These are phyloP conservation scores for Drosophila rubida DNA, from an alignment of 2,888 invertebrate species.

Conservation along the genomic window DNA sequence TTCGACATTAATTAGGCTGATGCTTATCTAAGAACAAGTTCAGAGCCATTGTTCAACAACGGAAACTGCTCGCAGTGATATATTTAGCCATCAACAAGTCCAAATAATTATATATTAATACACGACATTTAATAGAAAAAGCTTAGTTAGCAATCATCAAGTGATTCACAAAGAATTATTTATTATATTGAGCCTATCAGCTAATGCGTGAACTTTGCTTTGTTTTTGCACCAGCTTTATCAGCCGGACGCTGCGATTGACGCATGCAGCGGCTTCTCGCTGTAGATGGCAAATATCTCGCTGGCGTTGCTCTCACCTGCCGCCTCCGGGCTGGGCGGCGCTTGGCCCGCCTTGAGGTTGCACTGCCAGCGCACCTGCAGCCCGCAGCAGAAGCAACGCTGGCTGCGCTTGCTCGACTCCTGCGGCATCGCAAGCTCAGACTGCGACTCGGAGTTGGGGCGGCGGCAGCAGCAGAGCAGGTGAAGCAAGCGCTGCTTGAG, in stretches of 20 bases:
- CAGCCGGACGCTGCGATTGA: conserved; percentile 54
- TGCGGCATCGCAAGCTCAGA: conserved; percentile 37
- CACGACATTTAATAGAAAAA: too few relatives aligned
- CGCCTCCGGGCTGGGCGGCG: background rate
- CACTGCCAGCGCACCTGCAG: conserved; percentile 51
- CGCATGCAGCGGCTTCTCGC: conserved; percentile 28
- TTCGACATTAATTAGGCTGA: conserved; percentile 57
- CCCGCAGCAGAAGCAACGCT: conserved; percentile 34
- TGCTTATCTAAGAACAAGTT: conserved; percentile 42
- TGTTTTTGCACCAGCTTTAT: conserved; percentile 8
- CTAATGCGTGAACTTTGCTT: conserved; percentile 22
- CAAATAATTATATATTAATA: too few relatives aligned
- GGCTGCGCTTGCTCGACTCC: conserved; percentile 13
- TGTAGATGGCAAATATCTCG: conserved; percentile 38
- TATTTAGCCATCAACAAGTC: conserved; percentile 5
- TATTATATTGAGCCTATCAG: conserved; percentile 32
- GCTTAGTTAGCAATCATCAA: too few relatives aligned
- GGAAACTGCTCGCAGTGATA: conserved; percentile 45
- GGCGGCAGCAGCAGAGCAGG: conserved; percentile 42
- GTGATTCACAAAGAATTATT: background rate
- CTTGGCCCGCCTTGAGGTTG: background rate
- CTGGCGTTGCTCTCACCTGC: conserved; percentile 23
- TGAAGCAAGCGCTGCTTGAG: conserved; percentile 29
- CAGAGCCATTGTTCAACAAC: conserved; percentile 58
- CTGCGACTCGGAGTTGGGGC: background rate